A percentile compares a stretch with the other conserved stretches of the same genome.
Conservation (phyloP, 1,140 invertebrate species). For the Leptopilina boulardi region DNA sequence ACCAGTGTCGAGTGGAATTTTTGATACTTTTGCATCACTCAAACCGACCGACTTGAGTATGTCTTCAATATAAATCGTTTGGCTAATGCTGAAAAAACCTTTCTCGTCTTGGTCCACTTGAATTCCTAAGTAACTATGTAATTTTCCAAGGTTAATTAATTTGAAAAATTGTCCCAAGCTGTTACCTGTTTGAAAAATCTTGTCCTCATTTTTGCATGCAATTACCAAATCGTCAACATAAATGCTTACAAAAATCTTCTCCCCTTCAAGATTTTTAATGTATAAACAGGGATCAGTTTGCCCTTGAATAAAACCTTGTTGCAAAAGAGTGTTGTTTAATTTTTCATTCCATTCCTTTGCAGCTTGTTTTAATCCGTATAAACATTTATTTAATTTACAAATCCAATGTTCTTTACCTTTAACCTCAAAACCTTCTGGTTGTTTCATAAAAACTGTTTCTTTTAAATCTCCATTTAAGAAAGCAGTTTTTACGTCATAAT, state of each 20-base stretch:
- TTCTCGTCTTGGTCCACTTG: background rate
- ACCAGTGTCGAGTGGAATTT: background rate
- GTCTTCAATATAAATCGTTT: background rate
- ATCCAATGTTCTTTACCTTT: conserved; percentile 39
- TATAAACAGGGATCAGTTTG: conserved; percentile 46
- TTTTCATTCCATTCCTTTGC: conserved; percentile 60
- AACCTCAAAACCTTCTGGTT: conserved; percentile 49
- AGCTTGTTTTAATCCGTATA: conserved; percentile 66
- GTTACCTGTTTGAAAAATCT: conserved; percentile 25
- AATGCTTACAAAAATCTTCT: conserved; percentile 39
- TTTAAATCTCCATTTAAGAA: conserved; percentile 51
- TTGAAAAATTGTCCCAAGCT: conserved; percentile 36
- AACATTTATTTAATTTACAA: conserved; percentile 56
- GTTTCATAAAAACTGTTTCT: conserved; percentile 71
- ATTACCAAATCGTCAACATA: conserved; percentile 50
- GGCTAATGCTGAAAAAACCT: background rate
- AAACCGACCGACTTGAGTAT: background rate
- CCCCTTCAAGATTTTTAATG: conserved; percentile 7
- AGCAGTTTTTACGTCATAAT: conserved; percentile 41
- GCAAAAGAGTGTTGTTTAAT: conserved; percentile 46
- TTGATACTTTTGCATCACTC: background rate
- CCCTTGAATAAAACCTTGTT: conserved; percentile 47
- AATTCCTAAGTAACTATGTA: background rate
- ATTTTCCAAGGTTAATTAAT: conserved; percentile 43
- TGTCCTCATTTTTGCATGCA: conserved; percentile 36